Evolutionary conservation across 2,888 invertebrate genomes (phyloP).

Genomic region (Dorcus parallelipipedus): DNA sequence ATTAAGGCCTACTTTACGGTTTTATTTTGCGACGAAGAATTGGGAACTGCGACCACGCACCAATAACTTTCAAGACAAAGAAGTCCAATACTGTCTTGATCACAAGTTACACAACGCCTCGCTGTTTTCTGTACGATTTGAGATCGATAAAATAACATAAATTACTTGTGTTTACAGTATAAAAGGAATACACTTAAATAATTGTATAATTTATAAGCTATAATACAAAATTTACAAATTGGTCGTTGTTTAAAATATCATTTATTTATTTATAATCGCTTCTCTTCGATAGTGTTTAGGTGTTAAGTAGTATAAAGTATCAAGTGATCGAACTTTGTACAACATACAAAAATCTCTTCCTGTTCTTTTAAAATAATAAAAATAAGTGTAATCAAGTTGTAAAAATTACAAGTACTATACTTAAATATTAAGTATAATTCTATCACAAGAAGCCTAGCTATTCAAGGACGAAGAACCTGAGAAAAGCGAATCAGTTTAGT

Average conservation of each 20-base stretch:
- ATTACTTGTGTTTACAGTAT: constrained; percentile 6
- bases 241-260: not conserved
- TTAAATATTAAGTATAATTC: constrained; percentile 47
- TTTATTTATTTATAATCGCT: not conserved
- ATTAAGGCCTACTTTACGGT: no score
- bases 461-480: constrained; percentile 22
- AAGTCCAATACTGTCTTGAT: no score
- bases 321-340: constrained; percentile 13
- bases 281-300: not conserved
- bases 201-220: constrained; percentile 6
- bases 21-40: no score
- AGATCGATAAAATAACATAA: constrained; percentile 12
- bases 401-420: constrained; percentile 44
- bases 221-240: constrained; percentile 16
- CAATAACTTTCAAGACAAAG: no score
- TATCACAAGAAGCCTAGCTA: constrained; percentile 38
- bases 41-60: no score
- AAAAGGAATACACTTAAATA: constrained; percentile 6
- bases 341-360: constrained; percentile 3
- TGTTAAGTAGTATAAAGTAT: not conserved
- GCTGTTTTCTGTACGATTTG: not conserved
- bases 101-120: no score
- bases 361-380: constrained; percentile 3
- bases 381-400: constrained; percentile 28
- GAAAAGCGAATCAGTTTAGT: constrained; percentile 9